Conservation (phyloP, 2,113 vertebrate genomes). For the Nymphicus hollandicus region DNA sequence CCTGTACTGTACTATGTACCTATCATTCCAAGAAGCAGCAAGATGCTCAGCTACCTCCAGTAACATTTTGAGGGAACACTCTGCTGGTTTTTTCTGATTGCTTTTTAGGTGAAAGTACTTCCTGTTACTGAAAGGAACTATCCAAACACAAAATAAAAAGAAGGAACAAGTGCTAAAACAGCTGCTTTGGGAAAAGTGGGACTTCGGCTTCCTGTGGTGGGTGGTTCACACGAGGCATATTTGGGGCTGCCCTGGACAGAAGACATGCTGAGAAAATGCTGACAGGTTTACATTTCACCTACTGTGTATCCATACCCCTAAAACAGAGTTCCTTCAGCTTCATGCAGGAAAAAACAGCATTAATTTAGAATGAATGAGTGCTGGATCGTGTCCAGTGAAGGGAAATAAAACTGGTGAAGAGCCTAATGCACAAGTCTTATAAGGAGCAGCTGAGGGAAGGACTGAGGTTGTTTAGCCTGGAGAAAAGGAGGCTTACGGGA, state of each 20-base stretch:
- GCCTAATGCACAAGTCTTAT: not conserved
- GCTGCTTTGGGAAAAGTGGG: not conserved
- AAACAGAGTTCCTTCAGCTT: not conserved
- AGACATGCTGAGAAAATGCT: not conserved
- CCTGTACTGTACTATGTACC: not conserved
- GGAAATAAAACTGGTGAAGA: not conserved
- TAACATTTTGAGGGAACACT: not conserved
- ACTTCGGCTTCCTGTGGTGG: not conserved
- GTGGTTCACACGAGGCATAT: not conserved
- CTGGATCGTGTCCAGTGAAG: not conserved
- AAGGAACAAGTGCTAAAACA: not conserved
- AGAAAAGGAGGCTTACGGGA: not conserved
- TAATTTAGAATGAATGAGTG: not conserved
- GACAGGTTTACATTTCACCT: not conserved
- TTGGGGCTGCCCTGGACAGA: not conserved
- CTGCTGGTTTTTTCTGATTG: not conserved
- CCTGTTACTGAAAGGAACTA: not conserved
- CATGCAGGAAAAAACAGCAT: not conserved
- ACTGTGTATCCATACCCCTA: not conserved
- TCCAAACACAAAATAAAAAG: not conserved
- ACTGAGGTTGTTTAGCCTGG: not conserved
- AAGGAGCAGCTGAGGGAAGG: not conserved
- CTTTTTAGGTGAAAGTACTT: not conserved
- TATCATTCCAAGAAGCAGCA: not conserved
- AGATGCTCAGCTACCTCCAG: not conserved